A percentile compares a stretch with the other conserved stretches of the same genome.
Conservation (phyloP, 2,113 vertebrate species). For the Noctilio leporinus region DNA sequence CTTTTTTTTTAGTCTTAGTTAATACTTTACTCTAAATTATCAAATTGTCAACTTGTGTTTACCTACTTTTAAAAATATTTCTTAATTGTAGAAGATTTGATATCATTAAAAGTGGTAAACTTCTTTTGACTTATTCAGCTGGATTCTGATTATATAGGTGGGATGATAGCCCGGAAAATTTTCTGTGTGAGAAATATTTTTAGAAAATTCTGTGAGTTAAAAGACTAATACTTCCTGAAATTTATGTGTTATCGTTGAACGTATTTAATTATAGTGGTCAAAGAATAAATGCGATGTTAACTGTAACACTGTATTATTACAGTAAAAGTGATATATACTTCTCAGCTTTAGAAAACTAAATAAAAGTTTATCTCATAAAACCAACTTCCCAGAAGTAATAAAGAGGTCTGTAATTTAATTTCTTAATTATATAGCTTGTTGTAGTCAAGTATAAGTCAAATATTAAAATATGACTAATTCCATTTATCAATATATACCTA, state of each 20-base stretch:
- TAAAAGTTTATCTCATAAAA: neutral
- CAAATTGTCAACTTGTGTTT: conserved; percentile 2
- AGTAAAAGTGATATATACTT: neutral
- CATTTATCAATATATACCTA: neutral
- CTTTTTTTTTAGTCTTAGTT: neutral
- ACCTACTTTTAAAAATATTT: neutral
- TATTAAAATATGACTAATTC: conserved; percentile 2
- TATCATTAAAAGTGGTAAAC: neutral
- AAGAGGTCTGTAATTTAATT: neutral
- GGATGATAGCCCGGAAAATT: neutral
- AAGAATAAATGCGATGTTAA: conserved; percentile 40
- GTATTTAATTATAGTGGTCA: neutral
- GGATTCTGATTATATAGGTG: neutral
- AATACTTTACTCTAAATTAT: conserved; percentile 3
- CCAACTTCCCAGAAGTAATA: neutral
- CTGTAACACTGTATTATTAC: neutral
- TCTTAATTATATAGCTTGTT: neutral
- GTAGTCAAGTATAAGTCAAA: neutral
- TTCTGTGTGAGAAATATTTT: neutral
- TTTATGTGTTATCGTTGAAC: neutral
- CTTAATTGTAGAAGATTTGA: neutral
- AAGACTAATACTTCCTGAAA: neutral
- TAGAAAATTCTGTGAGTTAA: neutral
- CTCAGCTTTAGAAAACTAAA: neutral
- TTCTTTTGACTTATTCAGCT: neutral